phyloP scores from a whole-genome alignment of 2,113 vertebrate genomes.

The Penelope pileata region DNA sequence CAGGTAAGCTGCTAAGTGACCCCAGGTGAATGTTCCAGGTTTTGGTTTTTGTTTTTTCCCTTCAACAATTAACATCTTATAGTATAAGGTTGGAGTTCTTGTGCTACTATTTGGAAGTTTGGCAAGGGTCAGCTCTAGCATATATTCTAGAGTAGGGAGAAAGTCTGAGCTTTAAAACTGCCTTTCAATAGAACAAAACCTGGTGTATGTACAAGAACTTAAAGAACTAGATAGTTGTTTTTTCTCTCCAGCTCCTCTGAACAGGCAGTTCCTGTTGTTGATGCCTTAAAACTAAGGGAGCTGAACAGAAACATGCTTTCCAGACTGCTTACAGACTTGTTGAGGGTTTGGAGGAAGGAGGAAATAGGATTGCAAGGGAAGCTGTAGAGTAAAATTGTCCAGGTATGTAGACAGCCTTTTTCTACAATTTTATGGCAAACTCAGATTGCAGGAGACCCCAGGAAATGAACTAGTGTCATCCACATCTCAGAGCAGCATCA shows the following conservation, averaged over 20 bases:
- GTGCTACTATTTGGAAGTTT: background rate
- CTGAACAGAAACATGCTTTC: background rate
- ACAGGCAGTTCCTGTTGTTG: background rate
- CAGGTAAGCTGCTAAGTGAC: slow-evolving; percentile 78
- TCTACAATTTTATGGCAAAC: background rate
- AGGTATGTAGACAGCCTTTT: background rate
- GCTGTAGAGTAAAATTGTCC: background rate
- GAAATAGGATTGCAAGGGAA: background rate
- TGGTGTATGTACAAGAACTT: background rate
- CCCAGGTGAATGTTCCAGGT: background rate
- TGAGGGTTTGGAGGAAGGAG: background rate
- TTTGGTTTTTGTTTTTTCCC: background rate
- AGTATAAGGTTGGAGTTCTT: background rate
- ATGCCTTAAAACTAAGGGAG: background rate
- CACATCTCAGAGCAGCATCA: background rate
- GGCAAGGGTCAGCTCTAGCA: background rate
- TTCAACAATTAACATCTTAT: background rate
- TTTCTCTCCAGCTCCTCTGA: background rate
- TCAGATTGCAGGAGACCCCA: background rate
- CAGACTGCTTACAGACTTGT: background rate
- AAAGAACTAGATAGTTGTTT: background rate
- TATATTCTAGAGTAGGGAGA: fast-evolving
- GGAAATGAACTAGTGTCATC: background rate
- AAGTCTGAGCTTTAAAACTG: background rate
- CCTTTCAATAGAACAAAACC: background rate